Conservation (phyloP, 2,888 invertebrate species). For the Ariolimax columbianus region DNA sequence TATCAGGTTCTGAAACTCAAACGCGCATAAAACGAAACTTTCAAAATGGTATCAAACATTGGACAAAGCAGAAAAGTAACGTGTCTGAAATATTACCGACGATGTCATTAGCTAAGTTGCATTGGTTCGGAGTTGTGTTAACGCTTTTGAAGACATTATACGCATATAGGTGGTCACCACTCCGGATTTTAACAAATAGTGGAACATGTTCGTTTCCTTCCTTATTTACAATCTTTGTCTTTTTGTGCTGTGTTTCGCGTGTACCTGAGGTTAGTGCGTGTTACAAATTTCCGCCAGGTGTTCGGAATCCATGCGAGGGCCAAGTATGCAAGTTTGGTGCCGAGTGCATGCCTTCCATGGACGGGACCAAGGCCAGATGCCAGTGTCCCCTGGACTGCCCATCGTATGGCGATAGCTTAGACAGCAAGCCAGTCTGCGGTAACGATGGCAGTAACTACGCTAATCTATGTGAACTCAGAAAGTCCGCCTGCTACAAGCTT, state of each 20-base stretch:
- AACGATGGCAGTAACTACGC: slow-evolving; percentile 80
- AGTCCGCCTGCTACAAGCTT: slow-evolving; percentile 78
- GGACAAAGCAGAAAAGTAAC: background rate
- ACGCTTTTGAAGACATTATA: too few relatives aligned
- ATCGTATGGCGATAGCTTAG: slow-evolving; percentile 89
- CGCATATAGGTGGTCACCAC: background rate
- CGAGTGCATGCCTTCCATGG: slow-evolving; percentile 83
- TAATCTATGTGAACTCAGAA: slow-evolving; percentile 78
- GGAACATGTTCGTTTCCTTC: background rate
- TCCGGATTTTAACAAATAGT: background rate
- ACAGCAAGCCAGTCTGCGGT: slow-evolving; percentile 88
- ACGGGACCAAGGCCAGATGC: slow-evolving; percentile 87
- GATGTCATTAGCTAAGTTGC: too few relatives aligned
- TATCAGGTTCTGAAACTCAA: too few relatives aligned
- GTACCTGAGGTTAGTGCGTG: slow-evolving; percentile 71
- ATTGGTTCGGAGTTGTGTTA: background rate
- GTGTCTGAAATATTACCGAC: background rate
- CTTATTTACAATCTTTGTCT: background rate
- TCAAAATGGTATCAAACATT: background rate
- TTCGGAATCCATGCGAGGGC: slow-evolving; percentile 86
- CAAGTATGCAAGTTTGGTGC: slow-evolving; percentile 86
- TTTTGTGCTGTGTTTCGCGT: background rate
- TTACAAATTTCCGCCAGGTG: slow-evolving; percentile 83
- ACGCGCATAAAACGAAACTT: background rate
- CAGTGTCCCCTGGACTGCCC: slow-evolving; percentile 89